phyloP scores from a whole-genome alignment of 2,888 invertebrate genomes.

The Himalopsyche japonica region DNA sequence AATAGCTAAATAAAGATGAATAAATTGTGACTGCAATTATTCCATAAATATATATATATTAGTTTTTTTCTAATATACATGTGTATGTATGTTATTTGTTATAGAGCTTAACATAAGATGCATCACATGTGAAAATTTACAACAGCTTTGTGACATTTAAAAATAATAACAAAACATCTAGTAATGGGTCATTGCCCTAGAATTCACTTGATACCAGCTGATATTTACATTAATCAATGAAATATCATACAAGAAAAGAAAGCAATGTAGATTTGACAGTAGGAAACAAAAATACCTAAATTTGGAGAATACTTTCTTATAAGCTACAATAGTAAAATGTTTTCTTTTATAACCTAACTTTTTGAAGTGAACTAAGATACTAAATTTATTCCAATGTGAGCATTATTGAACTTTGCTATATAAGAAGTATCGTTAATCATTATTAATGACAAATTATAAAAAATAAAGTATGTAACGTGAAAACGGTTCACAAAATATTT shows the following conservation, averaged over 20 bases:
- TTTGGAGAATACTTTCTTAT: neutral
- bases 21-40: too few species aligned
- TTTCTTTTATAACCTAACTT: neutral
- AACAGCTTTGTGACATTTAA: neutral
- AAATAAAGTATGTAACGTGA: too few species aligned
- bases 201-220: neutral
- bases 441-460: too few species aligned
- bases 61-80: too few species aligned
- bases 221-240: neutral
- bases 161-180: neutral
- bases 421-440: too few species aligned
- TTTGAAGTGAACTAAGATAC: neutral
- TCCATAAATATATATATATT: too few species aligned
- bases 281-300: neutral
- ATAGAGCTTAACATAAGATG: too few species aligned
- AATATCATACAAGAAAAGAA: neutral
- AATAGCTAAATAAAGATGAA: too few species aligned
- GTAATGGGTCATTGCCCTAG: neutral
- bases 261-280: neutral
- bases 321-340: neutral
- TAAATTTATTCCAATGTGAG: too few species aligned
- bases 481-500: too few species aligned
- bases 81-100: too few species aligned
- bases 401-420: too few species aligned
- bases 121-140: neutral